Evolutionary conservation across 1,140 invertebrate genomes (phyloP).

Genomic region (Phthorimaea operculella): DNA sequence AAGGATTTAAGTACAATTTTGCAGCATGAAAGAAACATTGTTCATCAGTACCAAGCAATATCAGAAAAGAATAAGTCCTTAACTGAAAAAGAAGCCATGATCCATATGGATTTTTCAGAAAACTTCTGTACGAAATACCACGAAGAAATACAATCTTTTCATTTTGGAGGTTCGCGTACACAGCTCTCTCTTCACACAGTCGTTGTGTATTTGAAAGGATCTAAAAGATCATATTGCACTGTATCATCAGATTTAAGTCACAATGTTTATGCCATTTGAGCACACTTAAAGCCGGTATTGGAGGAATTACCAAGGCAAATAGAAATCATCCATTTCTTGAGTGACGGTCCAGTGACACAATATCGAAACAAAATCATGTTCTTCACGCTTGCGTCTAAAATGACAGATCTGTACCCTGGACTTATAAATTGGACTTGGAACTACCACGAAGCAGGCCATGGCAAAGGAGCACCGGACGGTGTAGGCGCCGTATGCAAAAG

Average conservation of each 20-base stretch:
- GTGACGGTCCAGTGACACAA: conserved; percentile 26
- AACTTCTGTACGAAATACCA: conserved; percentile 12
- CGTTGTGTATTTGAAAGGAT: conserved; percentile 17
- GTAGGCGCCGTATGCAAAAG: conserved; percentile 54
- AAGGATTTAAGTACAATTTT: conserved; percentile 10
- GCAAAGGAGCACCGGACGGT: conserved; percentile 60
- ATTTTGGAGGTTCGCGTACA: conserved; percentile 13
- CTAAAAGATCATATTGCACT: conserved; percentile 16
- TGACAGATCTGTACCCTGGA: conserved; percentile 21
- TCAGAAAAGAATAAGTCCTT: conserved; percentile 9
- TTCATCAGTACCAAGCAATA: conserved; percentile 10
- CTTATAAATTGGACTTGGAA: conserved; percentile 25
- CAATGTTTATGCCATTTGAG: conserved; percentile 25
- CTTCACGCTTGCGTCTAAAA: conserved; percentile 20
- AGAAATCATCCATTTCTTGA: conserved; percentile 28
- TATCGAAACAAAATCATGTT: conserved; percentile 29
- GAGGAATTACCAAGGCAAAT: conserved; percentile 15
- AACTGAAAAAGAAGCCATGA: conserved; percentile 12
- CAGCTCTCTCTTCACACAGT: background rate
- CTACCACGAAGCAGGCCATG: conserved; percentile 59
- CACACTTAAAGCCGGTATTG: conserved; percentile 27
- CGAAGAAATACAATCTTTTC: conserved; percentile 12
- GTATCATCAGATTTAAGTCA: conserved; percentile 23
- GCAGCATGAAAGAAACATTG: conserved; percentile 12
- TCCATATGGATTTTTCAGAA: conserved; percentile 15